Percentiles rank a stretch among this genome's conserved stretches.
These are phyloP conservation scores for Anolis apletophallus DNA, from an alignment of 2,797 vertebrate species.

Conservation along the genomic window DNA sequence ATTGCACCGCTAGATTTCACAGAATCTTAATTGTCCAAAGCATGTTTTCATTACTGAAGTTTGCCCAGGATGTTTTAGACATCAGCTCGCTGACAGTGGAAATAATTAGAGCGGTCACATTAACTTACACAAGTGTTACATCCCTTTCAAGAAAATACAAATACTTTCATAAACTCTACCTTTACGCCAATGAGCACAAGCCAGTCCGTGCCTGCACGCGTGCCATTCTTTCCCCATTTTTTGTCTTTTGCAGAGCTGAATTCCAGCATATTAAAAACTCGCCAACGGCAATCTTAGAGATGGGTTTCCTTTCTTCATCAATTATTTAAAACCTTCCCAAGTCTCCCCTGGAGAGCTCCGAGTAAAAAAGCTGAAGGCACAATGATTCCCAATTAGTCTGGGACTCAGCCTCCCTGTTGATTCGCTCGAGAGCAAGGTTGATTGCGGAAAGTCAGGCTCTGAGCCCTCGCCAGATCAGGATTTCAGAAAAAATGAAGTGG, in stretches of 20 bases:
- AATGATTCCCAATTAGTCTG: slow-evolving; percentile 73
- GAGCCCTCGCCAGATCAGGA: slow-evolving; percentile 47
- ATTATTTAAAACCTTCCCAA: slow-evolving; percentile 72
- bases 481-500: neutral
- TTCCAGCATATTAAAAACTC: slow-evolving; percentile 73
- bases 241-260: slow-evolving; percentile 61
- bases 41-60: neutral
- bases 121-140: no score
- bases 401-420: slow-evolving; percentile 68
- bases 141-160: slow-evolving; percentile 32
- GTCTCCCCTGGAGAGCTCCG: slow-evolving; percentile 54
- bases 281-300: slow-evolving; percentile 71
- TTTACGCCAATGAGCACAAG: slow-evolving; percentile 21
- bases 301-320: slow-evolving; percentile 72
- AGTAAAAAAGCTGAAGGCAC: slow-evolving; percentile 69
- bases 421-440: slow-evolving; percentile 66
- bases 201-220: neutral
- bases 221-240: neutral
- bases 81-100: no score
- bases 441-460: slow-evolving; percentile 54
- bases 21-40: no score
- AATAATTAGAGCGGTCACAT: no score
- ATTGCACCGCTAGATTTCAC: no score
- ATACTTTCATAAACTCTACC: slow-evolving; percentile 62
- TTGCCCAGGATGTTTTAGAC: neutral